These are phyloP conservation scores for Cairina moschata DNA, from an alignment of 2,113 vertebrate genomes.

Conservation along the genomic window DNA sequence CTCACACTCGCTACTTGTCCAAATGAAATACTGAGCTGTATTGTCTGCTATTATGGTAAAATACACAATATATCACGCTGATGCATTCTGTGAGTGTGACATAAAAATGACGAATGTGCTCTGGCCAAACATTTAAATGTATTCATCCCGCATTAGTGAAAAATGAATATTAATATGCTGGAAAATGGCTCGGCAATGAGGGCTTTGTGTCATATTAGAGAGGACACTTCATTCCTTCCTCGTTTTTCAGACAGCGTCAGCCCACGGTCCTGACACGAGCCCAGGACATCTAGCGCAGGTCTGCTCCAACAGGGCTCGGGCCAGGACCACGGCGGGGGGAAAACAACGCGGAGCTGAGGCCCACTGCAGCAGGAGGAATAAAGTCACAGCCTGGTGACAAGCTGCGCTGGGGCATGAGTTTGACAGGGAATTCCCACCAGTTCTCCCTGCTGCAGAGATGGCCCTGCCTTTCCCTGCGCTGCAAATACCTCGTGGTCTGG, in stretches of 20 bases:
- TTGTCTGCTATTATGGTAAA: conserved; percentile 70
- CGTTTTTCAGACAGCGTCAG: conserved; percentile 15
- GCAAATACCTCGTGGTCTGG: not conserved
- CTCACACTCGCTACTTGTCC: conserved; percentile 20
- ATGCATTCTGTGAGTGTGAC: conserved; percentile 34
- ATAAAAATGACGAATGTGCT: conserved; percentile 57
- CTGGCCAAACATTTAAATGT: conserved; percentile 54
- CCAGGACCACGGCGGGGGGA: not conserved
- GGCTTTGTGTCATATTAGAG: conserved; percentile 8
- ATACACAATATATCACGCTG: conserved; percentile 59
- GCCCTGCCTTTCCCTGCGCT: not conserved
- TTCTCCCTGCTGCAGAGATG: not conserved
- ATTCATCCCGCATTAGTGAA: conserved; percentile 66
- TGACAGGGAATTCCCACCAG: not conserved
- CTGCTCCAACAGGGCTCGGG: not conserved
- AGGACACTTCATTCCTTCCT: conserved; percentile 36
- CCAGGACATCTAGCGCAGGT: not conserved
- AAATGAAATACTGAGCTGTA: conserved; percentile 37
- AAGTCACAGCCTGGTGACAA: not conserved
- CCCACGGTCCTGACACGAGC: not conserved
- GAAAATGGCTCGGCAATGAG: conserved; percentile 57
- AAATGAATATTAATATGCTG: conserved; percentile 72
- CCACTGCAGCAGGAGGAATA: not conserved
- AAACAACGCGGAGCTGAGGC: rapidly evolving
- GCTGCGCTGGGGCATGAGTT: not conserved